phyloP scores from a whole-genome alignment of 2,113 vertebrate species.

The Engraulis encrasicolus region DNA sequence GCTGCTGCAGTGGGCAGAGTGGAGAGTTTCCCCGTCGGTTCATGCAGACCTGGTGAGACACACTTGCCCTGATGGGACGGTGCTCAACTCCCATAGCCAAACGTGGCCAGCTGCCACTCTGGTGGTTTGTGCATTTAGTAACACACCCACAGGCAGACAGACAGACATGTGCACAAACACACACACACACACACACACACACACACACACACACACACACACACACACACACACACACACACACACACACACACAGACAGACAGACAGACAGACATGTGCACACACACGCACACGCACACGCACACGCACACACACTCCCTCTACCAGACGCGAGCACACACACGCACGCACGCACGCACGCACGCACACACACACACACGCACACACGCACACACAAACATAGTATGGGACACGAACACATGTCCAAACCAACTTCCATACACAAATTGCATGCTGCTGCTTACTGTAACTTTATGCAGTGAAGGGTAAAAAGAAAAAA shows the following conservation, averaged over 20 bases:
- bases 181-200: not conserved
- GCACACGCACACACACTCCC: not conserved
- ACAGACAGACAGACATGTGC: not conserved
- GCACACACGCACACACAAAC: not conserved
- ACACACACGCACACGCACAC: not conserved
- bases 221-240: not conserved
- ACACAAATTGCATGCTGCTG: not conserved
- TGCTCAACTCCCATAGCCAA: not conserved
- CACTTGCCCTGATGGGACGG: not conserved
- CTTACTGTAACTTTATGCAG: not conserved
- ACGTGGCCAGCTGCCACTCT: not conserved
- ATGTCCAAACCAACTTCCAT: not conserved
- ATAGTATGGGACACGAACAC: not conserved
- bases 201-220: not conserved
- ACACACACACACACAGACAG: not conserved
- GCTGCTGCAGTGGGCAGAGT: not conserved
- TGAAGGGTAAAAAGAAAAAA: too few species aligned
- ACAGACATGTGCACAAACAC: not conserved
- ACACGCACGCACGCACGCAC: not conserved
- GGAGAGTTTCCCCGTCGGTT: not conserved
- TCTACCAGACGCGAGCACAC: not conserved
- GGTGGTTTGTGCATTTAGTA: not conserved
- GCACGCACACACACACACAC: not conserved
- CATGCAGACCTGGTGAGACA: not conserved
- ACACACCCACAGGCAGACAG: not conserved